Percentiles rank a stretch among this genome's conserved stretches.
phyloP scores from a whole-genome alignment of 64 coral and sea anemone species.

The Stylophora pistillata region DNA sequence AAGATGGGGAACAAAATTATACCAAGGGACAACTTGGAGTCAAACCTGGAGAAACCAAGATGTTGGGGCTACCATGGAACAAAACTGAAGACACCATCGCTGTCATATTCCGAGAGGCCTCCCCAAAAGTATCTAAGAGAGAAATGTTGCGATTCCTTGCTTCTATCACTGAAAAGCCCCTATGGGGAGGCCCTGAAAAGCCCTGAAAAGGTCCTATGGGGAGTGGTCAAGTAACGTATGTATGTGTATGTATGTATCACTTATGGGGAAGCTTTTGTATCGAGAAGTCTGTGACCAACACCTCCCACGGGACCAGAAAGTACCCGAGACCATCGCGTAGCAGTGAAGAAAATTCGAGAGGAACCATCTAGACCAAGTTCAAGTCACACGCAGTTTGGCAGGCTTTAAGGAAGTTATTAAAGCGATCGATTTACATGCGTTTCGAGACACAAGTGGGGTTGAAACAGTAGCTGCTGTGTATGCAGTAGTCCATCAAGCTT shows the following conservation, averaged over 20 bases:
- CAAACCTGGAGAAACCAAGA: conserved; percentile 27
- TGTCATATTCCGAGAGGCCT: not conserved
- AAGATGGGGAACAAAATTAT: conserved; percentile 12
- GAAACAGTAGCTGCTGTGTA: conserved; percentile 28
- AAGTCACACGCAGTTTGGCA: conserved; percentile 13
- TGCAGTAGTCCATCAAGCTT: conserved; percentile 29
- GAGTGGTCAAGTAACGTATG: too few relatives aligned
- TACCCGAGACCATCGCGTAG: not conserved
- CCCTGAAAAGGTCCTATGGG: too few relatives aligned
- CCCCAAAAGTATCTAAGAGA: conserved; percentile 11
- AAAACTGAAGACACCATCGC: conserved; percentile 35
- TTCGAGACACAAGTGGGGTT: conserved; percentile 27
- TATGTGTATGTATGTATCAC: too few relatives aligned
- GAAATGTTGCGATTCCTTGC: conserved; percentile 10
- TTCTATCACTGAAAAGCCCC: conserved; percentile 35
- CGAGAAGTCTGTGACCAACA: conserved; percentile 26
- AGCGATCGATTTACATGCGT: conserved; percentile 8
- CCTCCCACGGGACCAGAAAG: conserved; percentile 33
- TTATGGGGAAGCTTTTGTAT: conserved; percentile 40
- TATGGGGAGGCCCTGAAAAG: conserved; percentile 13
- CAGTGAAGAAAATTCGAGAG: conserved; percentile 19
- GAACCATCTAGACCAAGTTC: conserved; percentile 21
- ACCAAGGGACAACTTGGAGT: conserved; percentile 45
- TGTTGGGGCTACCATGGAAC: conserved; percentile 35
- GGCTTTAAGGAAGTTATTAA: not conserved